Base-by-base conservation (phyloP, 2,888 invertebrate species). In the Hirtodrosophila confusa region DNA sequence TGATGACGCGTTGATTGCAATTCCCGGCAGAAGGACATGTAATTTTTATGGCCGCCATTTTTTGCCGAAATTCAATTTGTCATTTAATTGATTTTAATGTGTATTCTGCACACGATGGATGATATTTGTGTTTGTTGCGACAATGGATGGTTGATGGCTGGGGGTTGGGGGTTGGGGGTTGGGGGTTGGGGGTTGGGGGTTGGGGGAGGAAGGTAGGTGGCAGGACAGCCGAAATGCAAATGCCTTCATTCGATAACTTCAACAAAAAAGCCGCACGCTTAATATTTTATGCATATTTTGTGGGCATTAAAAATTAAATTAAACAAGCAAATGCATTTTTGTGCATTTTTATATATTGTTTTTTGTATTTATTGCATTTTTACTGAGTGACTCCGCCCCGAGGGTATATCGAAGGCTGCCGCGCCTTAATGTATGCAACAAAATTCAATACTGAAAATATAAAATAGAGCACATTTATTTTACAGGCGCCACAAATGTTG, bases 1-100 rank as follows among this genome's bases (percentile, higher is more conserved):
- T 67, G 88, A 79, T 80, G 78, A 71, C 80, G 74, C 84, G 86
- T 75, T 88, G 88, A 88, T 84, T 84, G 88, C 86, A 80, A 84
- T 88, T 84, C 88, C 86, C 84, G 60, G 77, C 80, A 80, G 65
- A 71, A 86, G 88, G 80, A 80, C 69, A 83, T 83, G 84, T 83
- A 86, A 88, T 83, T 83, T 88, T 83, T 83, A 86, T 83, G 63
- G 44, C 57, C 70, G 77, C 74, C 80, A 69, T 82, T 86, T 76
- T 88, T 64, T 74, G 61, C 66, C 78, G 88, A 88, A 88, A 88
- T 71, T 80, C 80, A 86, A 88, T 88, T 85, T 87, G 86, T 82
- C 86, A 77, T 87, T 87, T 85, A 87, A 85, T 85, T 88, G 85
- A 88, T 85, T 86, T 88, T 88, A 88, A 88, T 88, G 82, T 78